Evolutionary conservation across 2,797 vertebrate genomes (phyloP).

Genomic region (Sebastes cheni): DNA sequence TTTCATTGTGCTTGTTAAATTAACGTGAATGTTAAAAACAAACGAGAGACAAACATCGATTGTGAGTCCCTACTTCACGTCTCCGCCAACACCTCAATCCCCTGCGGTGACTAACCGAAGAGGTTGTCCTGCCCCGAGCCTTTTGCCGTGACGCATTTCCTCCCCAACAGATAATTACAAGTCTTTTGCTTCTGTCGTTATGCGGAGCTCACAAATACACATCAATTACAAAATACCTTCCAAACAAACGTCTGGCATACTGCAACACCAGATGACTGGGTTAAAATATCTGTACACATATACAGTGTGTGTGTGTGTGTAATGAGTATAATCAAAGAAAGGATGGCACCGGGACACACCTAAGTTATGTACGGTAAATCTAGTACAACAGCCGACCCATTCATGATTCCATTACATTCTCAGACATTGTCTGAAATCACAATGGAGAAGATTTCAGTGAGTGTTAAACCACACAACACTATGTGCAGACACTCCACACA

Average conservation of each 20-base stretch:
- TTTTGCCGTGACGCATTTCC: slow-evolving; percentile 50
- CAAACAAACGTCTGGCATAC: slow-evolving; percentile 8
- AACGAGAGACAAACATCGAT: neutral
- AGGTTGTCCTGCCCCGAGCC: slow-evolving; percentile 7
- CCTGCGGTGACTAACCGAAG: slow-evolving; percentile 13
- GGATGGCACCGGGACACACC: slow-evolving; percentile 1
- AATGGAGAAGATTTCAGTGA: slow-evolving; percentile 2
- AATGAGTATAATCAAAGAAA: slow-evolving; percentile 30
- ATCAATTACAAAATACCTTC: slow-evolving; percentile 32
- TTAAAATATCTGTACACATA: slow-evolving; percentile 17
- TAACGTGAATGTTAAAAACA: slow-evolving; percentile 3
- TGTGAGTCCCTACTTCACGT: slow-evolving; percentile 10
- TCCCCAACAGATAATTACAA: slow-evolving; percentile 42
- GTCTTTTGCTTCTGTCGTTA: slow-evolving; percentile 6
- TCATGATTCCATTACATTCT: neutral
- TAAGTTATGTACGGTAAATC: neutral
- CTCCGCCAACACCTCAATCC: neutral
- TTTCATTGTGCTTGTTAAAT: slow-evolving; percentile 31
- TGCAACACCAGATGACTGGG: neutral
- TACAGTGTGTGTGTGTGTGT: neutral
- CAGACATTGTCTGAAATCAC: neutral
- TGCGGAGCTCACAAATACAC: neutral
- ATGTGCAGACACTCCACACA: neutral
- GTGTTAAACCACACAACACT: neutral
- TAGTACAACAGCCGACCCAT: neutral